Conservation (phyloP, 2,113 vertebrate species). For the Heterotilapia buettikoferi region DNA sequence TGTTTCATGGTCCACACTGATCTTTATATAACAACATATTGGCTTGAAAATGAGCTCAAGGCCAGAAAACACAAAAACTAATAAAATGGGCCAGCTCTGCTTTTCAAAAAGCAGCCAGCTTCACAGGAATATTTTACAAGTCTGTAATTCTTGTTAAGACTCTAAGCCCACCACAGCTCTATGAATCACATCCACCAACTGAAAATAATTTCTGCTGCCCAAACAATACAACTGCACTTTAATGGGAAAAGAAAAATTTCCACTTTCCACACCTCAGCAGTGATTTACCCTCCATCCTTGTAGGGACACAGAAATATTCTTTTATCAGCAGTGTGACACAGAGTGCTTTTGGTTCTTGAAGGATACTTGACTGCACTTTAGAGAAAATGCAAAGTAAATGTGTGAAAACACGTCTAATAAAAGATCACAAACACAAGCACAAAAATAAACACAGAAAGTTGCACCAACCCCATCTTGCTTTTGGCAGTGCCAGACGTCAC, state of each 20-base stretch:
- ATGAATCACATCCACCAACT: constrained; percentile 23
- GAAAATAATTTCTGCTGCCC: not conserved
- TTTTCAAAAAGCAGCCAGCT: constrained; percentile 27
- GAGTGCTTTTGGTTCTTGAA: not conserved
- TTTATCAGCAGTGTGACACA: not conserved
- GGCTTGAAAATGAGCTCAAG: constrained; percentile 6
- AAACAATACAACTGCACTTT: not conserved
- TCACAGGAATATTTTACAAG: constrained; percentile 28
- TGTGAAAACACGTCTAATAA: not conserved
- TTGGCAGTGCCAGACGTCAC: not conserved
- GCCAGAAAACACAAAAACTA: constrained; percentile 1
- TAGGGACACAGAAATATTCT: not conserved
- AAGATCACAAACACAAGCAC: not conserved
- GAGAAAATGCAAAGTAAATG: not conserved
- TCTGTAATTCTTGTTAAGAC: constrained; percentile 34
- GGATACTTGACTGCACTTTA: not conserved
- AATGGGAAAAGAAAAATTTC: not conserved
- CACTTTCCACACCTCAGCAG: not conserved
- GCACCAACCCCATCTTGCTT: not conserved
- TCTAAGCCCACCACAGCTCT: not conserved
- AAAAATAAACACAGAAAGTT: not conserved
- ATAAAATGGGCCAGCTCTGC: constrained; percentile 10
- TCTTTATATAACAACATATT: constrained; percentile 6
- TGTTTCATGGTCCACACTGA: not conserved
- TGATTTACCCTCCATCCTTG: not conserved